Percentiles rank a stretch among this genome's conserved stretches.
phyloP scores from a whole-genome alignment of 2,797 vertebrate genomes.

The Dermochelys coriacea region DNA sequence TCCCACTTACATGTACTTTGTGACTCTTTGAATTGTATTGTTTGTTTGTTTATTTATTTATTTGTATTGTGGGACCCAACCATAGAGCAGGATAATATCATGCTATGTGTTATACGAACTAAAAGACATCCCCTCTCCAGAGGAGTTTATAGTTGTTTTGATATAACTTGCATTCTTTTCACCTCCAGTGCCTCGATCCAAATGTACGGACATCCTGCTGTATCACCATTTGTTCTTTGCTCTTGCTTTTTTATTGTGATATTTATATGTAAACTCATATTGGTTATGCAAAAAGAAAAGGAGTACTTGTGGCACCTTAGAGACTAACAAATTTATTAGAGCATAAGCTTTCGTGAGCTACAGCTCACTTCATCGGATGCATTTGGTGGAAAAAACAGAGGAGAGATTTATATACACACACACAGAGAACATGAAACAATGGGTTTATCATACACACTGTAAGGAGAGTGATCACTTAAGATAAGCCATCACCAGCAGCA shows the following conservation, averaged over 20 bases:
- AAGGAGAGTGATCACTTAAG: too few relatives aligned
- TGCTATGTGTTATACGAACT: background rate
- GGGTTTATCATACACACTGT: too few relatives aligned
- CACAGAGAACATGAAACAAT: too few relatives aligned
- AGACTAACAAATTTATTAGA: too few relatives aligned
- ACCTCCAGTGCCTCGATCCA: background rate
- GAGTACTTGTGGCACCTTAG: too few relatives aligned
- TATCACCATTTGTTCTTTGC: background rate
- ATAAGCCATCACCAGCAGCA: too few relatives aligned
- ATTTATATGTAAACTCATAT: background rate
- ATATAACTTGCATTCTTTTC: background rate
- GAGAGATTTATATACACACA: too few relatives aligned
- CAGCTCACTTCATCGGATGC: too few relatives aligned
- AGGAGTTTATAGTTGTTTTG: background rate
- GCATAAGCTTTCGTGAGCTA: too few relatives aligned
- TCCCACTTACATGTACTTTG: background rate
- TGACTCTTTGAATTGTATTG: background rate
- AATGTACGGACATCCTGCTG: background rate
- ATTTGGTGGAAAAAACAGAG: too few relatives aligned
- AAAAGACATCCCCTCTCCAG: rapidly evolving
- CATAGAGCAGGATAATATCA: background rate
- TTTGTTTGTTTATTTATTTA: background rate
- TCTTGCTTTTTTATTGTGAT: rapidly evolving
- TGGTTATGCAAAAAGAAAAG: too few relatives aligned
- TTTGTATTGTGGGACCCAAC: background rate